Evolutionary conservation across 2,113 vertebrate genomes (phyloP), one percentile per base, ranked within the genome.

Genomic region (Mustelus asterias): DNA sequence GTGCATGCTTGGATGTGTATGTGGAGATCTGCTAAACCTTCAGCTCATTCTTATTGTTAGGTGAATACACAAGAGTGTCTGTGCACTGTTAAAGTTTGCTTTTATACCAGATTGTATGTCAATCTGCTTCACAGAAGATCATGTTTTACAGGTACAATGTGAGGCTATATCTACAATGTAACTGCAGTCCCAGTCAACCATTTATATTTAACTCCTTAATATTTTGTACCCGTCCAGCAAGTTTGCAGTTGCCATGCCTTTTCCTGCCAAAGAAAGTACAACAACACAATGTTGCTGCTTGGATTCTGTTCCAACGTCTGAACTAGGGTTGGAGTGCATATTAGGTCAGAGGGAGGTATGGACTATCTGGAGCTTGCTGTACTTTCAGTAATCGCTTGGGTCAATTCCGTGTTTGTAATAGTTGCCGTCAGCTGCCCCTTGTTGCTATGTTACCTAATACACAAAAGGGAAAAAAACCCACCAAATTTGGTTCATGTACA

Each of bases 341-440:
- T 33, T 90, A 33, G 29, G 26, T 90, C 26, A 58, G 14, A 90
- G 88, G 54, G 88, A 90, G 54, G 24, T 60, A 94, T 44, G 44
- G n/a, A 69, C 92, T 44, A 94, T 41, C n/a, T 37, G 65, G 63
- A 69, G 37, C 63, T 94, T 94, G 69, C 29, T 94, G n/a, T 90
- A 63, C 60, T 37, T 93, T 93, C 18, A 65, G 90, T 63, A 37
- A 90, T 63, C 11, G 41, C 37, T 94, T 67, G 63, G 58, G 37
- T 37, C 92, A 69, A 69, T 94, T 70, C 65, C 92, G 70, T 44
- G 37, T 6, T 67, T 94, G 63, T 3, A 69, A 44, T 70, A 44
- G 37, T 94, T 69, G 65, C 8, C 3, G 44, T 94, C 11, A 44
- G 65, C 92, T 94, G 63, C 90, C 37, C 60, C 33, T 5, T 22